Evolutionary conservation across 2,797 vertebrate species (phyloP).

Genomic region (Pachyuromys duprasi): DNA sequence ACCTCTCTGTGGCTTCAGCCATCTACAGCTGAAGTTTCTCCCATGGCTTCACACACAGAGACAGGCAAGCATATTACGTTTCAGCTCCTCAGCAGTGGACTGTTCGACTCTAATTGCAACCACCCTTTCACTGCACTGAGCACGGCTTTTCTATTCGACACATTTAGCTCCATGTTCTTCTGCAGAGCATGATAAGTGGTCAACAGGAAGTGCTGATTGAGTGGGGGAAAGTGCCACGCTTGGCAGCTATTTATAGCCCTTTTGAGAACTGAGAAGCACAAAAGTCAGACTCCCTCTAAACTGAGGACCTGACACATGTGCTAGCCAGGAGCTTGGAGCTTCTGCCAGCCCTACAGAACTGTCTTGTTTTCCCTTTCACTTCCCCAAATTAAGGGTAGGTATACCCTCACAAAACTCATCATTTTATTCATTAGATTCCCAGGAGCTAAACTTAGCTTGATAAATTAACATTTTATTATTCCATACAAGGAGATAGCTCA

Average conservation of each 20-base stretch:
- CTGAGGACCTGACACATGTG: background rate
- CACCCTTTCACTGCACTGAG: background rate
- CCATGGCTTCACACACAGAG: background rate
- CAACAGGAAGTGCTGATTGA: constrained; percentile 39
- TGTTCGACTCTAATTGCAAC: background rate
- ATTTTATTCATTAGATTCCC: background rate
- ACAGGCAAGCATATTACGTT: background rate
- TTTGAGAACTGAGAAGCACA: constrained; percentile 30
- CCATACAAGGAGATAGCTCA: background rate
- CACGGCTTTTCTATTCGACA: background rate
- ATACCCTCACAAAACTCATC: background rate
- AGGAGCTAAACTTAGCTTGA: background rate
- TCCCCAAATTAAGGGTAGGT: background rate
- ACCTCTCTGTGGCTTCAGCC: constrained; percentile 16
- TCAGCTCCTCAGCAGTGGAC: background rate
- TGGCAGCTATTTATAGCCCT: constrained; percentile 69
- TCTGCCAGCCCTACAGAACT: too few species aligned
- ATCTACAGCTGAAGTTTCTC: background rate
- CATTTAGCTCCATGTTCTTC: constrained; percentile 12
- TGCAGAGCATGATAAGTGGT: background rate
- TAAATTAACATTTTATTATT: constrained; percentile 10
- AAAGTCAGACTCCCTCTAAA: background rate
- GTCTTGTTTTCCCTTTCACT: background rate
- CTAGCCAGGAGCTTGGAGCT: background rate
- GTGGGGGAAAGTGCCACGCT: background rate